These are phyloP conservation scores for Ditylenchus dipsaci DNA, from an alignment of 1,140 invertebrate genomes.

Conservation along the genomic window DNA sequence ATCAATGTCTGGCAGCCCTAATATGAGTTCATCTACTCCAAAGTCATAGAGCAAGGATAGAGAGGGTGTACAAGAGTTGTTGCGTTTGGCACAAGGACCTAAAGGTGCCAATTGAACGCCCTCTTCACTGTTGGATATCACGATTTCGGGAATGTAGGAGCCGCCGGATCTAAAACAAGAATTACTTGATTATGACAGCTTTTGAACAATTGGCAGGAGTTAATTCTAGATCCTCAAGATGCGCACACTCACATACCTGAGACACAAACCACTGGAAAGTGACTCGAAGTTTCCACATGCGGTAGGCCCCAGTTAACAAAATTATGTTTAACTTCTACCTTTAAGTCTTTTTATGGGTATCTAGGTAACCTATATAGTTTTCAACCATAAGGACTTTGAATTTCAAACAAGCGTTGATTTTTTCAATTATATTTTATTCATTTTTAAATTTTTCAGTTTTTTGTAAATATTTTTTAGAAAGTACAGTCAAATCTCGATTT, in stretches of 20 bases:
- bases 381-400: too few species aligned
- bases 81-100: neutral
- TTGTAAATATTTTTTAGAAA: too few species aligned
- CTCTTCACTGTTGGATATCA: conserved; percentile 15
- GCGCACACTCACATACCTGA: too few species aligned
- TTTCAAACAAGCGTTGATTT: too few species aligned
- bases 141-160: conserved; percentile 14
- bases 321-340: too few species aligned
- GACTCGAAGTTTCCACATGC: too few species aligned
- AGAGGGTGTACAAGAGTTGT: conserved; percentile 24
- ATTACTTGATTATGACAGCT: neutral
- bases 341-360: too few species aligned
- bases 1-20: neutral
- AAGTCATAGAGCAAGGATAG: conserved; percentile 15
- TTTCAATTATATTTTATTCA: too few species aligned
- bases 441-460: too few species aligned
- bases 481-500: too few species aligned
- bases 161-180: conserved; percentile 12
- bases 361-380: too few species aligned
- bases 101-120: neutral
- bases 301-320: too few species aligned
- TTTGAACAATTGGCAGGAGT: neutral
- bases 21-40: neutral
- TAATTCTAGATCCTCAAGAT: neutral
- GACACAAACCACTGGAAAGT: neutral